Evolutionary conservation across 2,888 invertebrate species (phyloP).

Genomic region (Agrotis puta): DNA sequence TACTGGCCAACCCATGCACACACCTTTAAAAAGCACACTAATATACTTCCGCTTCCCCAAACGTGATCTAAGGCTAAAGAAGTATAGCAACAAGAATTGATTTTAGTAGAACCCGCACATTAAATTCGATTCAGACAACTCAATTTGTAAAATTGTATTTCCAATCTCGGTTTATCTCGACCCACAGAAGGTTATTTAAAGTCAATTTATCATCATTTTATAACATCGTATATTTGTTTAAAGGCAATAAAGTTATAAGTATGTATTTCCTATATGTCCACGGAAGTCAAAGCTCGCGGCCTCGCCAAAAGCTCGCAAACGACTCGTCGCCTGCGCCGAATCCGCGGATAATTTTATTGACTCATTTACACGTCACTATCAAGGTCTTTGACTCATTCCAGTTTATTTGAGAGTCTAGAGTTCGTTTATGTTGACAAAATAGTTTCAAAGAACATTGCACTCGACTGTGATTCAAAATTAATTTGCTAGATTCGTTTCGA

Average conservation of each 20-base stretch:
- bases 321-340: conserved; percentile 64
- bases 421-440: conserved; percentile 82
- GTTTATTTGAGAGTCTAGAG: conserved; percentile 82
- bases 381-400: conserved; percentile 86
- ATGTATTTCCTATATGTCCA: conserved; percentile 66
- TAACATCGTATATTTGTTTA: conserved; percentile 36
- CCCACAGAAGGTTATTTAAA: conserved; percentile 8
- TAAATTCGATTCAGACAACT: background rate
- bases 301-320: conserved; percentile 59
- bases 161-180: background rate
- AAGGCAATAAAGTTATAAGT: conserved; percentile 36
- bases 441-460: conserved; percentile 73
- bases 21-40: conserved; percentile 9
- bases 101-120: background rate
- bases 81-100: background rate
- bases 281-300: conserved; percentile 73
- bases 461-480: conserved; percentile 61
- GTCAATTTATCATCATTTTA: conserved; percentile 19
- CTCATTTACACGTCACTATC: conserved; percentile 83
- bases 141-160: conserved; percentile 8
- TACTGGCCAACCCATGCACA: background rate
- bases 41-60: conserved; percentile 64
- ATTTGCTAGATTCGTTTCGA: conserved; percentile 36
- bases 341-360: conserved; percentile 81
- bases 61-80: conserved; percentile 50